Base-by-base conservation (phyloP, 2,113 vertebrate genomes). In the Numida meleagris region DNA sequence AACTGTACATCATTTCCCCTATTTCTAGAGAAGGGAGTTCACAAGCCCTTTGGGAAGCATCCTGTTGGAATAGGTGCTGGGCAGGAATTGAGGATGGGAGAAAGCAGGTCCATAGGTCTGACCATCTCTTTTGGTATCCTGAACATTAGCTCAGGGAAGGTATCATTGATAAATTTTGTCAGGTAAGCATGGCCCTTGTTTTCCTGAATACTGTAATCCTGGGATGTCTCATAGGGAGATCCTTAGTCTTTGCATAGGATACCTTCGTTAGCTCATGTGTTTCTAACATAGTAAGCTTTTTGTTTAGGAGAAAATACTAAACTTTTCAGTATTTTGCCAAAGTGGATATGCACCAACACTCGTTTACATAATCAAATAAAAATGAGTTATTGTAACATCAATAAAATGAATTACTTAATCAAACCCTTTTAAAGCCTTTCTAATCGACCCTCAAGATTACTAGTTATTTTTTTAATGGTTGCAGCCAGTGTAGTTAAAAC, bases 321-420 rank as follows among this genome's bases (percentile, higher is more conserved):
- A 89, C 34, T 84, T 91, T 29, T 12, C 46, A 57, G 66, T 82
- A 24, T 94, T 95, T 91, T 94, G 82, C 66, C 57, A 12, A 84
- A 76, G 84, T 84, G 73, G n/a, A 74, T 92, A 29, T 50, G n/a
- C 63, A 95, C 58, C 78, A 91, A 65, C n/a, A 29, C 13, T 87
- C 14, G 76, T 85, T 89, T 90, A 38, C 83, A 91, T 65, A 92
- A 93, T 95, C 82, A 93, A 94, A 70, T 94, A 89, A 92, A 94
- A 89, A 78, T 33, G 85, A 72, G 62, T 75, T 89, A 62, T 78
- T 90, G 48, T 73, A 85, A 68, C 36, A 38, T 79, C 81, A 79
- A 71, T 91, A 68, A 93, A 94, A 87, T 85, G 10, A 87, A 94
- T 89, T 95, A 57, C 57, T 62, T 80, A 88, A 89, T 88, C 90